These are phyloP conservation scores for Panagrolaimus sp. DNA, from an alignment of 1,140 invertebrate genomes.

Conservation along the genomic window DNA sequence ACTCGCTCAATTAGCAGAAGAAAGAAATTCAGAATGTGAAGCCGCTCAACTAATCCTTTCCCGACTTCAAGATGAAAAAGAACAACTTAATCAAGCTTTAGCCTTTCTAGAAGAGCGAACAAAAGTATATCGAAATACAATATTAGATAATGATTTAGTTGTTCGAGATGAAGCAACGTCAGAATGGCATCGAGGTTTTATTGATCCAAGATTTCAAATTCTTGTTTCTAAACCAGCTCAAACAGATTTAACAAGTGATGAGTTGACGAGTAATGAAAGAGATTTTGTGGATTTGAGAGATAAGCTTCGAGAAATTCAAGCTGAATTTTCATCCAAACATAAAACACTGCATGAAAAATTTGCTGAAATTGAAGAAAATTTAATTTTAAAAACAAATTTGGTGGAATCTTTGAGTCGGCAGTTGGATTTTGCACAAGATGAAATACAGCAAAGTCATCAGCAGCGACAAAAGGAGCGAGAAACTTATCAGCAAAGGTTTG, in stretches of 20 bases:
- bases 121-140: conserved; percentile 48
- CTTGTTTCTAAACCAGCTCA: conserved; percentile 34
- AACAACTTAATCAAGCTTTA: conserved; percentile 46
- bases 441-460: conserved; percentile 30
- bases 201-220: conserved; percentile 39
- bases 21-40: conserved; percentile 37
- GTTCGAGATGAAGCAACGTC: conserved; percentile 37
- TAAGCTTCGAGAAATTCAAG: conserved; percentile 30
- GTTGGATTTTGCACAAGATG: conserved; percentile 41
- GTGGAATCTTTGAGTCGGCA: conserved; percentile 48
- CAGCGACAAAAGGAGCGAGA: conserved; percentile 45
- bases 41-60: conserved; percentile 31
- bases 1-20: conserved; percentile 34
- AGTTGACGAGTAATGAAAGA: conserved; percentile 13
- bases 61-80: conserved; percentile 48
- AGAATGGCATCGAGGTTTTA: conserved; percentile 46
- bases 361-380: conserved; percentile 48
- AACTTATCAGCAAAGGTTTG: conserved; percentile 26
- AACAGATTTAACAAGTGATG: conserved; percentile 41
- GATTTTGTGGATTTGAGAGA: conserved; percentile 16
- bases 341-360: conserved; percentile 45
- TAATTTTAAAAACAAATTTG: conserved; percentile 45
- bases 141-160: conserved; percentile 47
- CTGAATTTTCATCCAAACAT: conserved; percentile 41
- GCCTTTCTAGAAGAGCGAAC: conserved; percentile 49